Evolutionary conservation across 2,888 invertebrate genomes (phyloP).

Genomic region (Spicauda simplicius): DNA sequence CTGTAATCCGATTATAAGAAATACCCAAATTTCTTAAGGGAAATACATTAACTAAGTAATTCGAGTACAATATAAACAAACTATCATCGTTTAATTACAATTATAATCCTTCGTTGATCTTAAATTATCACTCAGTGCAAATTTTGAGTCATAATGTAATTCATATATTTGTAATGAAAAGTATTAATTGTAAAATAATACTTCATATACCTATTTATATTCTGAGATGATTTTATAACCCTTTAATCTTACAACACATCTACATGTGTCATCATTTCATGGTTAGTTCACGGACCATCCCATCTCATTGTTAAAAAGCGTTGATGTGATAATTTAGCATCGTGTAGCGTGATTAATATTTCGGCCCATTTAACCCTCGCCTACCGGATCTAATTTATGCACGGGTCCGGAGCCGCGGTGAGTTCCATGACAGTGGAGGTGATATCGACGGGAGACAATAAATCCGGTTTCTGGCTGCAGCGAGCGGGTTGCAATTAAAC

Average conservation of each 20-base stretch:
- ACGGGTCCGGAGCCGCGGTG: constrained; percentile 35
- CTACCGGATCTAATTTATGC: constrained; percentile 45
- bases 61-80: no score
- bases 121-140: background rate
- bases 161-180: no score
- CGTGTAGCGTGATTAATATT: constrained; percentile 37
- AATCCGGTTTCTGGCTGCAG: constrained; percentile 76
- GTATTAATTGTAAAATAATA: constrained; percentile 13
- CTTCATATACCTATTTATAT: background rate
- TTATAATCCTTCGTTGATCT: background rate
- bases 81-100: no score
- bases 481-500: constrained; percentile 78
- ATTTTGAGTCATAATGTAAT: no score
- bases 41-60: no score
- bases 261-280: constrained; percentile 32
- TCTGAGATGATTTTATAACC: constrained; percentile 13
- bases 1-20: no score
- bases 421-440: constrained; percentile 59
- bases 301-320: constrained; percentile 36
- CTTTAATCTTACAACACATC: constrained; percentile 21
- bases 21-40: no score
- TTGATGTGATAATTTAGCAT: constrained; percentile 36
- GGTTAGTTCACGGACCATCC: constrained; percentile 28
- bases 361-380: constrained; percentile 45
- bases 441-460: constrained; percentile 79